Conservation (phyloP, 2,113 vertebrate genomes). For the Aphyosemion australe region DNA sequence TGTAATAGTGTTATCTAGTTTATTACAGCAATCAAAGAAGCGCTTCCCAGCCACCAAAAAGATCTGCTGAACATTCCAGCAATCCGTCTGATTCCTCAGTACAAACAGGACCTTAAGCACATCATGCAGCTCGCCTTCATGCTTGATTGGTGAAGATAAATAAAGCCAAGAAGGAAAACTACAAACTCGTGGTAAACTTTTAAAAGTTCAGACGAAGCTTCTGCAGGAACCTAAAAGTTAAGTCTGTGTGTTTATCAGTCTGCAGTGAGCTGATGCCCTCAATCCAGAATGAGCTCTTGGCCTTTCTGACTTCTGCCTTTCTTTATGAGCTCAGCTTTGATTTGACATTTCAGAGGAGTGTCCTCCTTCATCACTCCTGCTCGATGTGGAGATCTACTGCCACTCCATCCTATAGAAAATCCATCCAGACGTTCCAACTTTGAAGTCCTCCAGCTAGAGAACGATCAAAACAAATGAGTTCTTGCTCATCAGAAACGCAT, state of each 20-base stretch:
- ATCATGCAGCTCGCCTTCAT: too few species aligned
- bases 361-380: conserved; percentile 15
- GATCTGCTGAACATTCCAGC: too few species aligned
- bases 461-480: conserved; percentile 60
- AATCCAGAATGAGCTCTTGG: neutral
- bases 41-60: too few species aligned
- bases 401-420: conserved; percentile 25
- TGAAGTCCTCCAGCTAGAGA: conserved; percentile 43
- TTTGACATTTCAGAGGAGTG: conserved; percentile 41
- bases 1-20: too few species aligned
- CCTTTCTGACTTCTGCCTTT: conserved; percentile 3
- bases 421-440: conserved; percentile 27
- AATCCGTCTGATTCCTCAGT: too few species aligned
- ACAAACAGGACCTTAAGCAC: too few species aligned
- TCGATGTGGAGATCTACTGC: conserved; percentile 6
- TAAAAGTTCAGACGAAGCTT: conserved; percentile 12
- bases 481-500: conserved; percentile 58
- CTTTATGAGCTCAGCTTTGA: conserved; percentile 13
- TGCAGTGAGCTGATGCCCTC: neutral
- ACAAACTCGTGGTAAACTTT: conserved; percentile 1
- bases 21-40: too few species aligned
- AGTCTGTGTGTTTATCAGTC: conserved; percentile 2
- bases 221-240: conserved; percentile 14
- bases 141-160: too few species aligned
- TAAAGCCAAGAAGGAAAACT: neutral